These are phyloP conservation scores for Setophaga petechia DNA, from an alignment of 2,113 vertebrate species.

Conservation along the genomic window DNA sequence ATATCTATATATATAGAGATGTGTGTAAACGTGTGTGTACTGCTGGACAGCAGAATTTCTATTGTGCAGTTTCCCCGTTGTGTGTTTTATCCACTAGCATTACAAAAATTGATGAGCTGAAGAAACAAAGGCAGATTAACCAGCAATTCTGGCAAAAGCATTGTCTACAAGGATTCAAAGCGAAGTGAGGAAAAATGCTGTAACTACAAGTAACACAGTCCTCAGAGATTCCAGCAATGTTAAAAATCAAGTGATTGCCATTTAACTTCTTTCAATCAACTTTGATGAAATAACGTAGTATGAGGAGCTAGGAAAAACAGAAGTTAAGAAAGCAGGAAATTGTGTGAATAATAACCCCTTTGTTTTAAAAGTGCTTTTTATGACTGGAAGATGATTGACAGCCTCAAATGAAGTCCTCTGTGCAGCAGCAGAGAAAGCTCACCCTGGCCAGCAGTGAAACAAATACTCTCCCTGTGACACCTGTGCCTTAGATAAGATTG, in stretches of 20 bases:
- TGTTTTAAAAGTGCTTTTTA: not conserved
- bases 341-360: conserved; percentile 9
- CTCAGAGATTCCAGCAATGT: conserved; percentile 8
- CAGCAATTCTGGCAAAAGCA: not conserved
- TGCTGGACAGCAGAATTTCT: not conserved
- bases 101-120: not conserved
- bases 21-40: not conserved
- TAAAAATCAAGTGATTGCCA: conserved; percentile 50
- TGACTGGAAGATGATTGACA: not conserved
- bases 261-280: conserved; percentile 60
- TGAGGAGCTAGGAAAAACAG: conserved; percentile 1
- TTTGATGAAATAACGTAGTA: conserved; percentile 16
- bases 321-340: conserved; percentile 8
- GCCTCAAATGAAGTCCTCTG: not conserved
- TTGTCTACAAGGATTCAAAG: conserved; percentile 10
- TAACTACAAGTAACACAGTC: conserved; percentile 49
- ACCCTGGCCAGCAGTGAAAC: not conserved
- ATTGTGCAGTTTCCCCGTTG: not conserved
- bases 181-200: conserved; percentile 33
- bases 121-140: conserved; percentile 37
- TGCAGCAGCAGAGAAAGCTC: conserved; percentile 4
- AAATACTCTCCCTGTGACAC: not conserved
- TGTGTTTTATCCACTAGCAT: not conserved
- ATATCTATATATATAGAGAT: not conserved
- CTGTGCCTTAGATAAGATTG: not conserved